Base-by-base conservation (phyloP, 2,888 invertebrate genomes). In the Ceriagrion tenellum region DNA sequence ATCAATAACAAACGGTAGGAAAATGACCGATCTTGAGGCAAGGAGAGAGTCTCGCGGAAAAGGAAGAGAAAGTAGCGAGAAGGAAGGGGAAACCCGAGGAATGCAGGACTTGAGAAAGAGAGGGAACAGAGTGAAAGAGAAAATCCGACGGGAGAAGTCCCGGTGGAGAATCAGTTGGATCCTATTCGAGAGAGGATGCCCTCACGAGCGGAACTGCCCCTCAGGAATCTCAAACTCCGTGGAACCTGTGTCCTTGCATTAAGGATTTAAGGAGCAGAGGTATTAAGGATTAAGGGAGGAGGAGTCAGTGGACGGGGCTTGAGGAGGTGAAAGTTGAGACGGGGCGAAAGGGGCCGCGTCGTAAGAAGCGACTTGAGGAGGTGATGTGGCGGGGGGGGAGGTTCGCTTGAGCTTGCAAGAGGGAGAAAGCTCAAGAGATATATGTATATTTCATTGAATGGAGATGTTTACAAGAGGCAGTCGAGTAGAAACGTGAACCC, bases 401-500 rank as follows among this genome's bases (percentile, higher is more conserved):
- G 16, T 8, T 8, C 59, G 59, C 59, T 12, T n/a, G 13, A 10
- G 59, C 8, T 47, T 47, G 47, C 2, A 47, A 47, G 47, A 47
- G 69, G n/a, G n/a, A 69, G 69, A n/a, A 12, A 69, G 23, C n/a
- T 4, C 47, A 16, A 63, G 69, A 69, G 12, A 69, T 69, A 20
- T 69, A 12, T n/a, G 3, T 26, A 23, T n/a, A 10, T 69, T 69
- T 69, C 59, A 59, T 20, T 59, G 6, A 59, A 59, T 20, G 81
- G 81, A 35, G 81, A 35, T 81, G 81, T 81, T 59, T 35, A 81
- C 81, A 81, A 35, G 81, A 35, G 81, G 81, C 81, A 35, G 81
- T 81, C 81, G 30, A 35, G 30, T 81, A n/a, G 81, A 30, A 81
- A 81, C 35, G 81, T 35, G 35, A 81, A 81, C 30, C 81, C 35